A percentile compares a stretch with the other conserved stretches of the same genome.
phyloP scores from a whole-genome alignment of 2,888 invertebrate genomes.

The Lissonota sp. region DNA sequence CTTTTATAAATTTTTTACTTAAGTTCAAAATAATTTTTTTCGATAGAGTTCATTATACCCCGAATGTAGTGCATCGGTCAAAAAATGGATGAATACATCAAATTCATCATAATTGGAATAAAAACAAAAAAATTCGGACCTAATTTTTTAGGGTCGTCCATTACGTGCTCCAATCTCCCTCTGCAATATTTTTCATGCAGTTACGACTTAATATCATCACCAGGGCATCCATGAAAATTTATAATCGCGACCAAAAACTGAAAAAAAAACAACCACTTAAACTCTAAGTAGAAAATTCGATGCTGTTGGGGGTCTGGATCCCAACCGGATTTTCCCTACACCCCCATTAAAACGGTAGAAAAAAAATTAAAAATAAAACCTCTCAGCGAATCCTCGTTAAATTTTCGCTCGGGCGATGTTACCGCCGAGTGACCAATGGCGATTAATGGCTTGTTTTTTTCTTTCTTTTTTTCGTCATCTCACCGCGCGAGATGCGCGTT shows the following conservation, averaged over 20 bases:
- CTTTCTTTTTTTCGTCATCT: neutral
- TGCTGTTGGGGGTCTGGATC: neutral
- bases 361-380: conserved; percentile 1
- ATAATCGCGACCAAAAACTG: neutral
- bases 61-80: too few relatives aligned
- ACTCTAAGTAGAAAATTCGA: neutral
- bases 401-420: neutral
- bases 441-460: conserved; percentile 19
- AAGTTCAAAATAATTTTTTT: too few relatives aligned
- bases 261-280: neutral
- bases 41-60: too few relatives aligned
- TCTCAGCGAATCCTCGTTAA: neutral
- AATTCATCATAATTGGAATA: too few relatives aligned
- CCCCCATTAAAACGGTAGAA: neutral
- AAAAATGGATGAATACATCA: too few relatives aligned
- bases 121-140: too few relatives aligned
- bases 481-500: conserved; percentile 12
- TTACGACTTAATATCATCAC: too few relatives aligned
- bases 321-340: neutral
- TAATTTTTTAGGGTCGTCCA: too few relatives aligned
- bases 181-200: too few relatives aligned
- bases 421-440: conserved; percentile 23
- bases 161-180: too few relatives aligned
- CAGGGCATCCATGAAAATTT: neutral
- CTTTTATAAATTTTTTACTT: too few relatives aligned